Evolutionary conservation across 1,140 invertebrate genomes (phyloP), one percentile per base, ranked within the genome.

Genomic region (Contarinia nasturtii): DNA sequence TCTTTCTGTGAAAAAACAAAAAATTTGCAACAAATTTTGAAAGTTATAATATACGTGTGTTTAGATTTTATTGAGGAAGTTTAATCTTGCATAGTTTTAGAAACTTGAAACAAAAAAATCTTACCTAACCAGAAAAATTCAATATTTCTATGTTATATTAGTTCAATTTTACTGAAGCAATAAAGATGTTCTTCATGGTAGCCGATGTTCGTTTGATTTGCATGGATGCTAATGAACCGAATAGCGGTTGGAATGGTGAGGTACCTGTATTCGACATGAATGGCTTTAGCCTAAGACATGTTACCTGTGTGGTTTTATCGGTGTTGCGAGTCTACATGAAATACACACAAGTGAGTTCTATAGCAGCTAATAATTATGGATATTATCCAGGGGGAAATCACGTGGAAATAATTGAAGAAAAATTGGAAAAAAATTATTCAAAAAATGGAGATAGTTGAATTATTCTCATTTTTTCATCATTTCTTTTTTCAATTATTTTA

Each of bases 181-280:
- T 80, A 14, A 81, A 80, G 60, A 66, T 77, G 1, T 74, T 81
- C 57, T 72, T 75, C 51, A 81, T 81, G 75, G 60, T 78, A 8
- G 70, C 77, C 11, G 80, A 82, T 54, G 70, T 72, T 2, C 69
- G 76, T 46, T 68, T 82, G 34, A 69, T 67, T 27, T 55, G 58
- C 1, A 54, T 67, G 0, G 69, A 72, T 48, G 27, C 27, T 27
- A 10, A 27, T 27, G 27, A 27, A 10, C 64, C 68, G 17, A 62
- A 64, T 14, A 63, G 70, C 22, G 61, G 69, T 18, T 64, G 69
- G 7, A 68, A 69, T 2, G 79, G 79, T 3, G 78, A 81, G 54
- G 68, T 81, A 48, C 76, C 78, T 18, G 72, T 82, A 15, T 80
- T 81, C 44, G 79, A 82, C 53, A 74, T 79, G 60, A 59, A 66